phyloP scores from a whole-genome alignment of 2,797 vertebrate genomes.

The Ctenochaetus hawaiiensis region DNA sequence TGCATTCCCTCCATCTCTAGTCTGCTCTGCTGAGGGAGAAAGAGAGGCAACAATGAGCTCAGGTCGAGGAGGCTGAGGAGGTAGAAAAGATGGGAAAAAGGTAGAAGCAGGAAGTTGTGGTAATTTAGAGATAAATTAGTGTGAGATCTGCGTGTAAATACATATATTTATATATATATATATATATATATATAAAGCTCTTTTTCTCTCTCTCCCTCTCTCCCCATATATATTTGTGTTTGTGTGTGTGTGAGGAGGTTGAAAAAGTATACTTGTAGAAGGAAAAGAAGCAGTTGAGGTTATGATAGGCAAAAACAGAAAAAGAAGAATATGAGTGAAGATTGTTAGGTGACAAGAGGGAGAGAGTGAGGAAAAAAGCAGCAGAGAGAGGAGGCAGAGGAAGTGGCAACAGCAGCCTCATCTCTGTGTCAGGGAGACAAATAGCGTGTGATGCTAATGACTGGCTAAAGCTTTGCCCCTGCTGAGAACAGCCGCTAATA shows the following conservation, averaged over 20 bases:
- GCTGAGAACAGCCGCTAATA: slow-evolving; percentile 82
- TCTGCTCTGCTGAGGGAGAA: slow-evolving; percentile 51
- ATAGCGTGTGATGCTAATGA: slow-evolving; percentile 81
- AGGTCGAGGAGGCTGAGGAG: slow-evolving; percentile 9
- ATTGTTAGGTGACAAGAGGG: slow-evolving; percentile 35
- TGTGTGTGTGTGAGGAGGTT: neutral
- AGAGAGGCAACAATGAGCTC: slow-evolving; percentile 53
- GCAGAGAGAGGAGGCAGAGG: slow-evolving; percentile 36
- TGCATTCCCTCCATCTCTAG: slow-evolving; percentile 67
- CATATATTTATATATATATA: no score
- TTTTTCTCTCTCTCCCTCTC: no score
- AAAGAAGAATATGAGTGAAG: slow-evolving; percentile 31
- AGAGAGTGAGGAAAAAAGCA: slow-evolving; percentile 14
- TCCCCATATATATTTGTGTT: no score
- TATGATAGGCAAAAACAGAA: slow-evolving; percentile 38
- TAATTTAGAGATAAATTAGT: slow-evolving; percentile 36
- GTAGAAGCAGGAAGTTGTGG: slow-evolving; percentile 25
- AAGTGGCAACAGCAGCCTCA: slow-evolving; percentile 53
- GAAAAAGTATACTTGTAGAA: slow-evolving; percentile 16
- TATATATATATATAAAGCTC: slow-evolving; percentile 4
- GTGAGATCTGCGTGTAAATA: slow-evolving; percentile 24
- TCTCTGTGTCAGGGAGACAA: slow-evolving; percentile 76
- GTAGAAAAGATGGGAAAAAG: slow-evolving; percentile 14
- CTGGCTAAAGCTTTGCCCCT: slow-evolving; percentile 81
- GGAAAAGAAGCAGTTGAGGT: slow-evolving; percentile 45